Conservation (phyloP, 2,113 vertebrate genomes). For the Rutilus rutilus region DNA sequence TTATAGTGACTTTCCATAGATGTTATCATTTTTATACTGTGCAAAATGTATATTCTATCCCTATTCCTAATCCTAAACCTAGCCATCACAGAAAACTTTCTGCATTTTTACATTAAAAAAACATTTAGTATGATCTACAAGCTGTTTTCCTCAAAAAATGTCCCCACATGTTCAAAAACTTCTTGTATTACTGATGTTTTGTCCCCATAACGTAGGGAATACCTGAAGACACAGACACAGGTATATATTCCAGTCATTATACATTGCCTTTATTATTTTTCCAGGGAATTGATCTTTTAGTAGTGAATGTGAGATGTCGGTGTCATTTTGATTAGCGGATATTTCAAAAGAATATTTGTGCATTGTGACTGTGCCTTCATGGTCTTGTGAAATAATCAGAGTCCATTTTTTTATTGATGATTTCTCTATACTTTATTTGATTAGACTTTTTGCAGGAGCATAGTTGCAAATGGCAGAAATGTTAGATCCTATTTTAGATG, state of each 20-base stretch:
- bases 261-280: neutral
- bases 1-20: too few relatives aligned
- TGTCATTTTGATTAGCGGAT: conserved; percentile 21
- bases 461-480: conserved; percentile 13
- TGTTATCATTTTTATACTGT: too few relatives aligned
- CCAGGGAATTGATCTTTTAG: neutral
- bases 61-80: too few relatives aligned
- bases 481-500: conserved; percentile 40
- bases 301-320: neutral
- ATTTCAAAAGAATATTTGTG: conserved; percentile 16
- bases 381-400: conserved; percentile 3
- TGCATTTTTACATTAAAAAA: too few relatives aligned
- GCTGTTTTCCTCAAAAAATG: too few relatives aligned
- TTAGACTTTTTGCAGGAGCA: neutral
- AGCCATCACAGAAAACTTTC: too few relatives aligned
- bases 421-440: conserved; percentile 3
- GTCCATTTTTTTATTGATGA: conserved; percentile 33
- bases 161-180: too few relatives aligned
- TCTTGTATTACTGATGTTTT: too few relatives aligned
- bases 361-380: conserved; percentile 8
- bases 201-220: too few relatives aligned
- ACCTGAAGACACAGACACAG: too few relatives aligned
- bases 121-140: too few relatives aligned
- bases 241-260: neutral
- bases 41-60: too few relatives aligned